Evolutionary conservation across 2,113 vertebrate genomes (phyloP).

Genomic region (Stigmatopora argus): DNA sequence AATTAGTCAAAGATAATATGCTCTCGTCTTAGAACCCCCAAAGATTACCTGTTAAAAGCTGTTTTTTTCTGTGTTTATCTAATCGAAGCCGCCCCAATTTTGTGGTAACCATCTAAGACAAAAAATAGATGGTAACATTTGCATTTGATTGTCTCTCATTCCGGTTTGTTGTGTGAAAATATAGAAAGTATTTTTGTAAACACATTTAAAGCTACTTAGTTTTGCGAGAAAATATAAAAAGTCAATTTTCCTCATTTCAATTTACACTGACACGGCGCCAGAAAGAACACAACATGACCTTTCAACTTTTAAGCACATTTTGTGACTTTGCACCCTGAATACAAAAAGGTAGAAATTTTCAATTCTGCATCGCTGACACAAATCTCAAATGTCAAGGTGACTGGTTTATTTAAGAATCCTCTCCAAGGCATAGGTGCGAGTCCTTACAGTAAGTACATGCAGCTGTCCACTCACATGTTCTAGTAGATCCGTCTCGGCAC

Average conservation of each 20-base stretch:
- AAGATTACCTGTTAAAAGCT: too few species aligned
- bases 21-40: too few species aligned
- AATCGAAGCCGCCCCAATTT: too few species aligned
- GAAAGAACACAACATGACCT: background rate
- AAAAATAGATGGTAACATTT: too few species aligned
- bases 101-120: too few species aligned
- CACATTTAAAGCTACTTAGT: background rate
- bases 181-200: background rate
- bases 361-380: constrained; percentile 11
- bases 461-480: constrained; percentile 26
- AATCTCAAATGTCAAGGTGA: constrained; percentile 16
- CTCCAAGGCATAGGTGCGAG: constrained; percentile 40
- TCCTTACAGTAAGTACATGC: constrained; percentile 10
- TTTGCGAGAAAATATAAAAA: background rate
- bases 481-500: constrained; percentile 33
- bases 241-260: background rate
- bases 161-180: too few species aligned
- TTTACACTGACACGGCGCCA: background rate
- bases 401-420: constrained; percentile 5
- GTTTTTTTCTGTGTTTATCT: too few species aligned
- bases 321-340: constrained; percentile 10
- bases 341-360: constrained; percentile 6
- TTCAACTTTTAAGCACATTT: constrained; percentile 7
- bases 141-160: too few species aligned
- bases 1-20: too few species aligned